Evolutionary conservation across 2,113 vertebrate genomes (phyloP).

Genomic region (Proterorhinus semilunaris): DNA sequence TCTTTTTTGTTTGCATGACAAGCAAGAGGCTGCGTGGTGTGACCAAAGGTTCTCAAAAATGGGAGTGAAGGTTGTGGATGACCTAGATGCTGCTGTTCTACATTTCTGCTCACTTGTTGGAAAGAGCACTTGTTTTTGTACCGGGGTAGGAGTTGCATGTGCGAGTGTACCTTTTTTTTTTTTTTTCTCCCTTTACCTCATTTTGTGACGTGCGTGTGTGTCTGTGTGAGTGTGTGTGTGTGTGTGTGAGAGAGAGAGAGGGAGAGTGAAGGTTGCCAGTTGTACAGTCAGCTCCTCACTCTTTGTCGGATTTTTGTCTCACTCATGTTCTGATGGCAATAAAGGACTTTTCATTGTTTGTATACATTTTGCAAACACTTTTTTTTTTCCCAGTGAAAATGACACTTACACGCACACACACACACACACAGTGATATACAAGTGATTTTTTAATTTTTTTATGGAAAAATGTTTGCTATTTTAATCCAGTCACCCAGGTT

Average conservation of each 20-base stretch:
- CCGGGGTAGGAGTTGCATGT: conserved; percentile 61
- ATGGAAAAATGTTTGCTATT: too few species aligned
- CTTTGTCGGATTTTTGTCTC: conserved; percentile 66
- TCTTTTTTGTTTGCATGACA: conserved; percentile 47
- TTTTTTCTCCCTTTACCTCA: conserved; percentile 55
- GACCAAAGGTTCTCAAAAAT: conserved; percentile 66
- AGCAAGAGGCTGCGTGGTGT: conserved; percentile 55
- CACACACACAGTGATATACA: too few species aligned
- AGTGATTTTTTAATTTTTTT: too few species aligned
- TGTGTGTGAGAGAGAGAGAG: too few species aligned
- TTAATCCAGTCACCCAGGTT: too few species aligned
- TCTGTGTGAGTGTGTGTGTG: conserved; percentile 31
- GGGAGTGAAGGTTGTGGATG: conserved; percentile 37
- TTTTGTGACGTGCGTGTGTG: conserved; percentile 68
- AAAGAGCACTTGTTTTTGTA: conserved; percentile 61
- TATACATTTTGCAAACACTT: conserved; percentile 50
- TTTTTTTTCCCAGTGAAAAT: conserved; percentile 23
- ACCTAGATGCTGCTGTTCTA: conserved; percentile 65
- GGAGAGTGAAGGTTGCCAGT: conserved; percentile 50
- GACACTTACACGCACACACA: too few species aligned
- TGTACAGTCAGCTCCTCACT: conserved; percentile 69
- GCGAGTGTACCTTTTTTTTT: conserved; percentile 51
- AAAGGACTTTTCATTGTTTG: conserved; percentile 80
- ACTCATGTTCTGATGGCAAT: conserved; percentile 77
- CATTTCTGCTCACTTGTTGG: conserved; percentile 62